These are phyloP conservation scores for Steinernema feltiae DNA, from an alignment of 1,140 invertebrate species.

Conservation along the genomic window DNA sequence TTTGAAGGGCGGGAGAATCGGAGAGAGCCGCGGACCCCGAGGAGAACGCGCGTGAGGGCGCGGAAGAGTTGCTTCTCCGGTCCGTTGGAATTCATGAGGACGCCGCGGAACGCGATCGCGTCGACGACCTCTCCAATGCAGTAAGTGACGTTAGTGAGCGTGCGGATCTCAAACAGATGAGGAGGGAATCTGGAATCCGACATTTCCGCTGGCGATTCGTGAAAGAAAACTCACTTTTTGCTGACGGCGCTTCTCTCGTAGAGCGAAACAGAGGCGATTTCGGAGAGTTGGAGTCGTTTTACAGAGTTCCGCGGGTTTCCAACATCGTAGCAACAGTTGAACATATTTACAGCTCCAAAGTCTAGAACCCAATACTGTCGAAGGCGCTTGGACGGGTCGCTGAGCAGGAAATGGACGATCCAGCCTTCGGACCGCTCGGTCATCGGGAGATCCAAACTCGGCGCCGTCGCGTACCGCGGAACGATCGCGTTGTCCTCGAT, in stretches of 20 bases:
- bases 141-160: slow-evolving; percentile 4
- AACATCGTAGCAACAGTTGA: neutral
- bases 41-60: neutral
- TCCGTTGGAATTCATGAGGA: neutral
- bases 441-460: neutral
- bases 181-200: neutral
- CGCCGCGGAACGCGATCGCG: neutral
- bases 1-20: neutral
- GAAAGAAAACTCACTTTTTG: neutral
- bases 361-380: neutral
- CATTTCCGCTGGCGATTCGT: neutral
- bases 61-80: neutral
- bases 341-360: neutral
- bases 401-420: neutral
- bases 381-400: neutral
- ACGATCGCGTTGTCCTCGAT: neutral
- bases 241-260: neutral
- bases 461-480: neutral
- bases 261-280: neutral
- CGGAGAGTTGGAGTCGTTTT: neutral
- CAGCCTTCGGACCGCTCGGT: neutral
- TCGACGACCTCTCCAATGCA: neutral
- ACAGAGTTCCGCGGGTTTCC: neutral
- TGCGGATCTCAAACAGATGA: neutral
- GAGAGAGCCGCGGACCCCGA: neutral